phyloP scores from a whole-genome alignment of 2,113 vertebrate genomes.

The Pao palembangensis region DNA sequence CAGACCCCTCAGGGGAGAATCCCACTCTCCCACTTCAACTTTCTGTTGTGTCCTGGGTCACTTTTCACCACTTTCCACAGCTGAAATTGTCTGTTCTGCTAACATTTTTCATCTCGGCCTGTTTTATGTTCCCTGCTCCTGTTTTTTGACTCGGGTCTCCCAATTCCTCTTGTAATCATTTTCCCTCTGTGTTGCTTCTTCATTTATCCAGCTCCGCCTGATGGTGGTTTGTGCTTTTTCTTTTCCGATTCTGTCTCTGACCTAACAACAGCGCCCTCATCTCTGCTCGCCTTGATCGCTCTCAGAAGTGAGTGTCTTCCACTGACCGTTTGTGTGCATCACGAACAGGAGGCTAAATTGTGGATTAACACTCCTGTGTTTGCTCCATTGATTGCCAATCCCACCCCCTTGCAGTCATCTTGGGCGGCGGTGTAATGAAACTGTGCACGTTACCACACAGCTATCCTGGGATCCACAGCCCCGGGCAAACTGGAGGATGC shows the following conservation, averaged over 20 bases:
- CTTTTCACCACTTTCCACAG: constrained; percentile 39
- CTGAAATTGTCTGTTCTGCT: constrained; percentile 38
- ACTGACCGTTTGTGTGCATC: constrained; percentile 19
- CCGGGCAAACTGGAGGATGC: constrained; percentile 36
- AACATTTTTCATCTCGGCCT: constrained; percentile 23
- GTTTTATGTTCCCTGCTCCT: constrained; percentile 1
- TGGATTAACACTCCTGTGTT: constrained; percentile 57
- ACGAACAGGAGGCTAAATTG: constrained; percentile 48
- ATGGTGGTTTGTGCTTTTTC: constrained; percentile 15
- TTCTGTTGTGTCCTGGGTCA: constrained; percentile 37
- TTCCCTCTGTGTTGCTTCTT: background rate
- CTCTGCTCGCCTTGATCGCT: constrained; percentile 7
- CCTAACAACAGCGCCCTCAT: background rate
- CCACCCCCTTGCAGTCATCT: background rate
- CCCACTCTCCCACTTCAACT: constrained; percentile 20
- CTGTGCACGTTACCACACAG: constrained; percentile 21
- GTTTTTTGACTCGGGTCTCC: constrained; percentile 7
- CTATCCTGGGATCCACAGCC: constrained; percentile 44
- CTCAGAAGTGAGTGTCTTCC: constrained; percentile 4
- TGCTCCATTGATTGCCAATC: constrained; percentile 56
- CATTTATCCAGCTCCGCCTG: constrained; percentile 2
- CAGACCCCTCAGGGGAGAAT: constrained; percentile 46
- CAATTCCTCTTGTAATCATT: constrained; percentile 3
- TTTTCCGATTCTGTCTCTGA: constrained; percentile 2
- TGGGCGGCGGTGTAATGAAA: constrained; percentile 18